A percentile compares a stretch with the other conserved stretches of the same genome.
Conservation (phyloP, 23 tunicate species). For the Styela clava region DNA sequence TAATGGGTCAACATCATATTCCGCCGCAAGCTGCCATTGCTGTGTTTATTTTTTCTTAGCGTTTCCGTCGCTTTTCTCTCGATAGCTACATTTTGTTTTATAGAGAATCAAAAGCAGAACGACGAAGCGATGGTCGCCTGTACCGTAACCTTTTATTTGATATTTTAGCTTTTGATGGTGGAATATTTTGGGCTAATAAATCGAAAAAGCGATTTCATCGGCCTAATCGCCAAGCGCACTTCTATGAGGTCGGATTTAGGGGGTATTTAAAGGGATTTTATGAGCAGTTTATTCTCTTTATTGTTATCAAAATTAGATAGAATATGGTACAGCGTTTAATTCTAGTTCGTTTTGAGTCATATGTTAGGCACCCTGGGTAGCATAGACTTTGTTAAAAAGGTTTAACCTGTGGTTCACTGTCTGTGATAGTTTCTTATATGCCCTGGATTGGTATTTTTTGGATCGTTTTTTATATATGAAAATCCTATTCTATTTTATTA, state of each 20-base stretch:
- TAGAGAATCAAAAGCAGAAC: neutral
- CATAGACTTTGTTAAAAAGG: no score
- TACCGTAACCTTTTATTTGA: neutral
- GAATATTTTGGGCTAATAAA: neutral
- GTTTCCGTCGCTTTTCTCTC: constrained; percentile 10
- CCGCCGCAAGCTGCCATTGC: neutral
- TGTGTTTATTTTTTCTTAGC: constrained; percentile 17
- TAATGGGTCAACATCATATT: neutral
- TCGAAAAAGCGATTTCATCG: neutral
- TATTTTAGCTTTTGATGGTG: neutral
- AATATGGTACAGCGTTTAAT: neutral
- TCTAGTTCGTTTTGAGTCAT: neutral
- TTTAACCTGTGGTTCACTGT: neutral
- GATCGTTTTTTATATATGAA: no score
- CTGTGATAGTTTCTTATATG: no score
- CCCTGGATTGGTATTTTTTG: no score
- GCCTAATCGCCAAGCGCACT: neutral
- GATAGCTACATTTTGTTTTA: neutral
- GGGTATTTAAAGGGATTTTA: neutral
- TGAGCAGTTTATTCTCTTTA: neutral
- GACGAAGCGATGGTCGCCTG: neutral
- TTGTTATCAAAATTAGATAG: no score
- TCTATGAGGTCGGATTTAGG: neutral
- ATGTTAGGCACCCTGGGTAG: neutral
- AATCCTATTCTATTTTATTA: no score